Evolutionary conservation across 2,888 invertebrate species (phyloP), one percentile per base, ranked within the genome.

Genomic region (Xestia c-nigrum): DNA sequence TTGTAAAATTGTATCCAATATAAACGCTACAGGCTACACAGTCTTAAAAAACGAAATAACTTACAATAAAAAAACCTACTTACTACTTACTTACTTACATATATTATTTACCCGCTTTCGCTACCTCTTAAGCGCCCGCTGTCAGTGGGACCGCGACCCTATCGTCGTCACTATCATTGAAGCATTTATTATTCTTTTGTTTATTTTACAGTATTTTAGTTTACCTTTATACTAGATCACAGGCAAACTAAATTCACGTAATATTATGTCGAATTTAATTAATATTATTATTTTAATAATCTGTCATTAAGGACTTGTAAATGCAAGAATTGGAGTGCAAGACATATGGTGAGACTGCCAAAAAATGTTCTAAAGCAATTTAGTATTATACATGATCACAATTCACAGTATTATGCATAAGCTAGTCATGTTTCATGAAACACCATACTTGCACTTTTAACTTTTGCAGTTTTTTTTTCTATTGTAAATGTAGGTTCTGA

Each of bases 171-270:
- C 81, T 85, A 83, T 87, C 84, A 82, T 85, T 84, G 81, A 87
- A 90, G 93, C 93, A 93, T 93, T 94, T 93, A 93, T 90, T 89
- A 86, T 89, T 82, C 72, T 84, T 85, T 83, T 85, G 76, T 87
- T 85, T 76, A 78, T 85, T 82, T 85, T 78, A 81, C 81, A 85
- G 78, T 88, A 85, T 85, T 88, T 85, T 80, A 80, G 75, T 83
- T 85, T 69, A 70, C 73, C 38, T 55, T 47, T 76, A 14, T 72
- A 52, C 31, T 19, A 75, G 83, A 84, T 67, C 85, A 84, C 83
- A 81, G 77, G 81, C 66, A 38, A 67, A 70, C 63, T 31, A 43
- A 52, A 14, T 72, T 59, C 5, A 38, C 3, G 7, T 19, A 31
- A 31, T 31, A 19, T 10, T 38, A 12, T 64, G 7, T 12, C 24